phyloP scores from a whole-genome alignment of 2,797 vertebrate species.

The Enteromius mattozi region DNA sequence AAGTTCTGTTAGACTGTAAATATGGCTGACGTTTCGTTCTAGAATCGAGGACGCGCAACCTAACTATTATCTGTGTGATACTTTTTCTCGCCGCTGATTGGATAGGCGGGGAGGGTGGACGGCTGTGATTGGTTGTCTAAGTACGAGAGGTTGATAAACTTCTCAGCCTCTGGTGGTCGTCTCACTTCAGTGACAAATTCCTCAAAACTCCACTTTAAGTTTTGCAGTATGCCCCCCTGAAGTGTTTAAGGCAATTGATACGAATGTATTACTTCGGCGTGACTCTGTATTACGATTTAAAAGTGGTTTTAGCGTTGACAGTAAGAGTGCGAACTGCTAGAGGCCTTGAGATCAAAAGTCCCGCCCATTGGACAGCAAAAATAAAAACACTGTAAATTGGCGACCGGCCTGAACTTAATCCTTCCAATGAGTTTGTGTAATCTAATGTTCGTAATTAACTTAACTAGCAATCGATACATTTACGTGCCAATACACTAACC shows the following conservation, averaged over 20 bases:
- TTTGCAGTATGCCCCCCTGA: background rate
- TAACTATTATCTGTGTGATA: conserved; percentile 56
- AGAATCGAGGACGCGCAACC: conserved; percentile 73
- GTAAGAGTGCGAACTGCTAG: conserved; percentile 34
- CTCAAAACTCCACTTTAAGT: conserved; percentile 58
- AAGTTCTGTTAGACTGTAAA: conserved; percentile 74
- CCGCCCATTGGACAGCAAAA: conserved; percentile 59
- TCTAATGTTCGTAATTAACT: background rate
- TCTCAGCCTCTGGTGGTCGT: conserved; percentile 57
- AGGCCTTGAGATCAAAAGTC: conserved; percentile 58
- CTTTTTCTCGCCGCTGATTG: conserved; percentile 67
- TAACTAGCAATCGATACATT: background rate
- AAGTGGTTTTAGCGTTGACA: background rate
- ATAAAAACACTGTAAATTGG: conserved; percentile 57
- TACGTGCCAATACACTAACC: background rate
- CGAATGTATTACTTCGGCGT: background rate
- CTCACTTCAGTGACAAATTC: conserved; percentile 53
- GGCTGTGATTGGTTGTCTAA: conserved; percentile 69
- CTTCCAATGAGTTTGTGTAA: background rate
- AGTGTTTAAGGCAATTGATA: background rate
- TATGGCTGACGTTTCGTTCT: conserved; percentile 85
- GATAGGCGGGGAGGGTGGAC: conserved; percentile 39
- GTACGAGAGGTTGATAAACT: conserved; percentile 54
- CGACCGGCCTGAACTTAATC: conserved; percentile 40
- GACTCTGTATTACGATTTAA: background rate